Evolutionary conservation across 2,797 vertebrate species (phyloP).

Genomic region (Typhlichthys eigenmanni): DNA sequence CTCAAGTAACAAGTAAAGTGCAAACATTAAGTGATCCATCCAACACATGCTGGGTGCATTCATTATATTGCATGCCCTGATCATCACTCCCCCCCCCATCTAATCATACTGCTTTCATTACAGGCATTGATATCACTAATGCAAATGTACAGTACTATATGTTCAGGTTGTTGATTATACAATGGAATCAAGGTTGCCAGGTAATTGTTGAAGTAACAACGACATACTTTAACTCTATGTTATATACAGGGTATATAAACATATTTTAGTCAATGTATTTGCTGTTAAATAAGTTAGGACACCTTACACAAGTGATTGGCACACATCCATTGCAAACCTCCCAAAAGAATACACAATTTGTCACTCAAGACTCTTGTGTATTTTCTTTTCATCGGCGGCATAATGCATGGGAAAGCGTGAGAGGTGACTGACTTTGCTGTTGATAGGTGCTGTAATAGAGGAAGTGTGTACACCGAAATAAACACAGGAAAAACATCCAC

Average conservation of each 20-base stretch:
- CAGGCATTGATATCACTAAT: slow-evolving; percentile 52
- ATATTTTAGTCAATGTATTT: slow-evolving; percentile 63
- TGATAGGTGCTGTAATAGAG: slow-evolving; percentile 40
- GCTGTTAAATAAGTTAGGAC: slow-evolving; percentile 54
- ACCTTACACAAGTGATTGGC: slow-evolving; percentile 66
- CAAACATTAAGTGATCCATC: slow-evolving; percentile 91
- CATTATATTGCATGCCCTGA: slow-evolving; percentile 88
- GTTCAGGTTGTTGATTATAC: slow-evolving; percentile 78
- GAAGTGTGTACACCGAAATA: slow-evolving; percentile 46
- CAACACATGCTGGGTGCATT: slow-evolving; percentile 95
- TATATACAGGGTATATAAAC: slow-evolving; percentile 78
- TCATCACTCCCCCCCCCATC: slow-evolving; percentile 53
- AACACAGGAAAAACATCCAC: slow-evolving; percentile 48
- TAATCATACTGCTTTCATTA: slow-evolving; percentile 59
- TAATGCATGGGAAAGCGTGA: slow-evolving; percentile 54
- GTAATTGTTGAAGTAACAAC: slow-evolving; percentile 47
- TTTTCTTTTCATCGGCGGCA: slow-evolving; percentile 74
- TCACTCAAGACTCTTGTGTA: slow-evolving; percentile 80
- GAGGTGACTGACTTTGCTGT: slow-evolving; percentile 42
- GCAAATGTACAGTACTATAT: slow-evolving; percentile 61
- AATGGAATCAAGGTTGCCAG: slow-evolving; percentile 79
- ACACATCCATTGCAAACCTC: slow-evolving; percentile 86
- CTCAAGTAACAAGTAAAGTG: slow-evolving; percentile 83
- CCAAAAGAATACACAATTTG: slow-evolving; percentile 85
- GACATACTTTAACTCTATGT: slow-evolving; percentile 72